Conservation (phyloP, 2,797 vertebrate species). For the Cyprinella venusta region DNA sequence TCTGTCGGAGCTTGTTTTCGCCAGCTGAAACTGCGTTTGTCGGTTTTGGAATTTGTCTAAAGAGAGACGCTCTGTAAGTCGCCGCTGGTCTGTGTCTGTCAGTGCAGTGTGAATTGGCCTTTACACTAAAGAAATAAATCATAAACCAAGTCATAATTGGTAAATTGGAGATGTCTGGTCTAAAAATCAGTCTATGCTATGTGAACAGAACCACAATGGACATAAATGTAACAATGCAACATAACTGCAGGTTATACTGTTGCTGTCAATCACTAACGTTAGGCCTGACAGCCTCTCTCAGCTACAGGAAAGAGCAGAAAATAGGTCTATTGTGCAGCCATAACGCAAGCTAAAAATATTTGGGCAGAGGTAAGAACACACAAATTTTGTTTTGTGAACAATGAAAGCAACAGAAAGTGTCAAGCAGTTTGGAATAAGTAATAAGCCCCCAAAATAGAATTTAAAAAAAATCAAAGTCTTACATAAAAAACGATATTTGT, state of each 20-base stretch:
- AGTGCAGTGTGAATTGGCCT: not conserved
- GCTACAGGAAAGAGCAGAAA: conserved; percentile 13
- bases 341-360: not conserved
- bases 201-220: not conserved
- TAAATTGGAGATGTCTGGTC: too few relatives aligned
- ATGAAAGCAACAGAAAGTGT: not conserved
- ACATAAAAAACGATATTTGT: not conserved
- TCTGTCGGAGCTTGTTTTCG: not conserved
- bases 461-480: not conserved
- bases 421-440: not conserved
- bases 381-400: too few relatives aligned
- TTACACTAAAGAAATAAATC: not conserved
- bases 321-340: not conserved
- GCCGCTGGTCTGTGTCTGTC: not conserved
- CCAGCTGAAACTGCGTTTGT: not conserved
- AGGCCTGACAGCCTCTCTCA: conserved; percentile 9
- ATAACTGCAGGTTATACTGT: conserved; percentile 6
- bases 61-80: not conserved
- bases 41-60: not conserved
- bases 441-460: not conserved
- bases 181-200: not conserved
- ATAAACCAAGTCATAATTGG: not conserved
- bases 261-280: conserved; percentile 29
- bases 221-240: conserved; percentile 11
- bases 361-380: not conserved